phyloP scores from a whole-genome alignment of 1,140 invertebrate species.

The Dufourea novaeangliae region DNA sequence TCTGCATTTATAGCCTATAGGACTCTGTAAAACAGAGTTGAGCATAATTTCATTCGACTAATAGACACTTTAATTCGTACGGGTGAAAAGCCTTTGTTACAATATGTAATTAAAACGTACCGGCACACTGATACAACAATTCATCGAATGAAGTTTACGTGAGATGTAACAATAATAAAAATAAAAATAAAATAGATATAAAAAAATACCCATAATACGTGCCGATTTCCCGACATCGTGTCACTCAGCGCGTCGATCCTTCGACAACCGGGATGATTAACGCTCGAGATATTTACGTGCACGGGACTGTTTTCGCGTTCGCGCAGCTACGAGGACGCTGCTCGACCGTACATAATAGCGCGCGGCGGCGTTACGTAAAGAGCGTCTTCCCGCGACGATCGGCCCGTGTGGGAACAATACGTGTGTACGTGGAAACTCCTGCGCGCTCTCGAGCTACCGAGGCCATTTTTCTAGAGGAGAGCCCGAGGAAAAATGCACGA shows the following conservation, averaged over 20 bases:
- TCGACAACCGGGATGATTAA: not conserved
- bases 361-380: conserved; percentile 36
- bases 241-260: not conserved
- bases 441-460: conserved; percentile 16
- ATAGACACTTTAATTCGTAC: no score
- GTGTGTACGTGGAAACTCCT: conserved; percentile 25
- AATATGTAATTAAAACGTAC: no score
- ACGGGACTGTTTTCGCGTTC: not conserved
- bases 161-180: no score
- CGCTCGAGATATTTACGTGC: not conserved
- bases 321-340: not conserved
- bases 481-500: conserved; percentile 11
- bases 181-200: no score
- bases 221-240: not conserved
- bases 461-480: conserved; percentile 38
- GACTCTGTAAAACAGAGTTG: no score
- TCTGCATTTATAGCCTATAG: no score
- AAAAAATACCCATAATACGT: no score
- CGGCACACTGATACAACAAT: no score
- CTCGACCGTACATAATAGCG: not conserved
- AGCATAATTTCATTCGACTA: no score
- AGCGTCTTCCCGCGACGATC: not conserved
- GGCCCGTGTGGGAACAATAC: conserved; percentile 11
- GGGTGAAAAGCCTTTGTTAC: no score
- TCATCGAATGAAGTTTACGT: no score